Percentiles rank a stretch among this genome's conserved stretches.
Conservation (phyloP, 2,113 vertebrate species). For the Circaetus cinerascens region DNA sequence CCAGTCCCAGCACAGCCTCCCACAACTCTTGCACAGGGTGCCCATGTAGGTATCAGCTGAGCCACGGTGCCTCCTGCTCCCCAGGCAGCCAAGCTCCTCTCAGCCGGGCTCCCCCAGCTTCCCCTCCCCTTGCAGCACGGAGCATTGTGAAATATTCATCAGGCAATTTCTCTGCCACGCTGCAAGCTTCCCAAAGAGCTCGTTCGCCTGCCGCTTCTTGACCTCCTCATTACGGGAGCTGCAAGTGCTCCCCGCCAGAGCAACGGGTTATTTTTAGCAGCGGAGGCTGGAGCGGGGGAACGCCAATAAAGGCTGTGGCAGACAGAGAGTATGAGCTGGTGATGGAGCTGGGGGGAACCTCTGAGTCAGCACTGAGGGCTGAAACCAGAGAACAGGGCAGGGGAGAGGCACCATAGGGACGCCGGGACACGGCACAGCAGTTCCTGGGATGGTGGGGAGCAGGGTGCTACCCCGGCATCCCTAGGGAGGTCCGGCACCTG, state of each 20-base stretch:
- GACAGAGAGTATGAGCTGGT: not conserved
- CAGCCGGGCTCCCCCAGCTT: not conserved
- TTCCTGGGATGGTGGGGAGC: not conserved
- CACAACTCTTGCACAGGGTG: fast-evolving
- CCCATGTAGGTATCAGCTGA: not conserved
- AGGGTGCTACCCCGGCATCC: not conserved
- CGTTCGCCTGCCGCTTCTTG: not conserved
- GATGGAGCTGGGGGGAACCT: not conserved
- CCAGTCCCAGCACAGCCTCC: not conserved
- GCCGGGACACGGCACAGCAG: not conserved
- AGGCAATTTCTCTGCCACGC: not conserved
- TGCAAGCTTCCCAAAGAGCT: not conserved
- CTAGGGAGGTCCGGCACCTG: not conserved
- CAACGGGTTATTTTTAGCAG: not conserved
- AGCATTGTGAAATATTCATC: not conserved
- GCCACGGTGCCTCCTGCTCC: not conserved
- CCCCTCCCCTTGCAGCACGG: not conserved
- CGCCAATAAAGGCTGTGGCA: not conserved
- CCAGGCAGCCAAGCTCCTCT: not conserved
- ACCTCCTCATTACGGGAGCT: not conserved
- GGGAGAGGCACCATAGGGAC: not conserved
- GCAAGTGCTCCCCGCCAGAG: not conserved
- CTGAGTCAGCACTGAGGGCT: not conserved
- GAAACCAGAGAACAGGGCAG: not conserved
- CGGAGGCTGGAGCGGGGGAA: not conserved